Evolutionary conservation across 2,888 invertebrate genomes (phyloP).

Genomic region (Mellilla xanthometata): DNA sequence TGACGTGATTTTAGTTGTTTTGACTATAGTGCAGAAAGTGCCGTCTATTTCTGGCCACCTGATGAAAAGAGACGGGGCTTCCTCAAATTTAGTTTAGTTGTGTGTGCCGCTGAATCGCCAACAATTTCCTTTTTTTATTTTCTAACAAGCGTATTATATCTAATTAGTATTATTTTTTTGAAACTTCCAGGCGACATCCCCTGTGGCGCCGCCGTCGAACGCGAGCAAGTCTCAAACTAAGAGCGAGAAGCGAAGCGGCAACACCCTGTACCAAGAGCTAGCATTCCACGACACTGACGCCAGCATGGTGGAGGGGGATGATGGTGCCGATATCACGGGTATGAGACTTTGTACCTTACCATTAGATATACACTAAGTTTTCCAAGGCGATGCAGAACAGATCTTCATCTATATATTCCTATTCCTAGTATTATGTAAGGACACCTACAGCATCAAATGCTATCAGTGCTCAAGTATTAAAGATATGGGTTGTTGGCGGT

Average conservation of each 20-base stretch:
- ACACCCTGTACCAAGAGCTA: conserved; percentile 96
- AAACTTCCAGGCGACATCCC: conserved; percentile 79
- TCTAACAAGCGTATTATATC: too few relatives aligned
- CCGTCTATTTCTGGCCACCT: too few relatives aligned
- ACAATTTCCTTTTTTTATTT: too few relatives aligned
- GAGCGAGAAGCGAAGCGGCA: conserved; percentile 94
- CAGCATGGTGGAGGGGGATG: conserved; percentile 91
- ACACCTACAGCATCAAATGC: conserved; percentile 51
- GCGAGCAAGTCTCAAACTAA: conserved; percentile 85
- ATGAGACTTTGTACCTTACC: too few relatives aligned
- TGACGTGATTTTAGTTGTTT: too few relatives aligned
- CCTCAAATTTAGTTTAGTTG: too few relatives aligned
- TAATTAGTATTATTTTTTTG: too few relatives aligned
- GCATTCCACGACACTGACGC: conserved; percentile 95
- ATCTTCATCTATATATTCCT: neutral
- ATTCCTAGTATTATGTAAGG: conserved; percentile 24
- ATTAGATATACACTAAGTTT: too few relatives aligned
- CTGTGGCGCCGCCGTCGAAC: conserved; percentile 56
- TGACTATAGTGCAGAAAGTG: too few relatives aligned
- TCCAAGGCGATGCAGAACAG: too few relatives aligned
- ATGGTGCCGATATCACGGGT: conserved; percentile 95
- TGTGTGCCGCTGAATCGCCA: too few relatives aligned
- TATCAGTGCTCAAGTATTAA: conserved; percentile 60
- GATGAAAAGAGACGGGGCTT: too few relatives aligned
- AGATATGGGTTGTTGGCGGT: conserved; percentile 49